phyloP scores from a whole-genome alignment of 2,888 invertebrate genomes.

The Drosophila paranaensis region DNA sequence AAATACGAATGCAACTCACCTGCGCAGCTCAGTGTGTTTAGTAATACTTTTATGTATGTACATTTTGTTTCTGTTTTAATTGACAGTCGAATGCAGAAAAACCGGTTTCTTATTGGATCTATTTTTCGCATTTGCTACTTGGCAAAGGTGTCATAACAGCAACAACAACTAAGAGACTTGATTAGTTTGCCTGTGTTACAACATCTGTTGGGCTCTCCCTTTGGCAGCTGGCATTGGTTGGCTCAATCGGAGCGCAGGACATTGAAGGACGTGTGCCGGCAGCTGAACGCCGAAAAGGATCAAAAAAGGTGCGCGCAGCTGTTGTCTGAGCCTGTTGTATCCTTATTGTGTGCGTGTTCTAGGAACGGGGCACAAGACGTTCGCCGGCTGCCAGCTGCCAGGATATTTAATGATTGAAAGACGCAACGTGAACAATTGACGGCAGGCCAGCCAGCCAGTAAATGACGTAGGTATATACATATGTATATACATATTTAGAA shows the following conservation, averaged over 20 bases:
- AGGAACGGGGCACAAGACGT: conserved; percentile 54
- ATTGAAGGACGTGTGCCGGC: conserved; percentile 69
- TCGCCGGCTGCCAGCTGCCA: conserved; percentile 47
- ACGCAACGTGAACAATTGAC: conserved; percentile 23
- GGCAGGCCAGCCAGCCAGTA: conserved; percentile 20
- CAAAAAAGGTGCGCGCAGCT: conserved; percentile 44
- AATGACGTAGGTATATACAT: background rate
- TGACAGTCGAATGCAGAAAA: conserved; percentile 67
- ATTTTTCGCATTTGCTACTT: conserved; percentile 65
- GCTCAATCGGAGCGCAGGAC: conserved; percentile 35
- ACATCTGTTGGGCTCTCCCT: conserved; percentile 56
- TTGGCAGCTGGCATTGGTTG: conserved; percentile 50
- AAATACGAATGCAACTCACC: conserved; percentile 29
- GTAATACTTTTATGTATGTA: conserved; percentile 36
- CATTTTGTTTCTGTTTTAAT: conserved; percentile 54
- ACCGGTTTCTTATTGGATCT: conserved; percentile 57
- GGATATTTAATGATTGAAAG: conserved; percentile 15
- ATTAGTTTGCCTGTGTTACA: conserved; percentile 60
- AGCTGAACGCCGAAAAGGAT: conserved; percentile 66
- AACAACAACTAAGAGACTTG: conserved; percentile 26
- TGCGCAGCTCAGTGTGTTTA: conserved; percentile 40
- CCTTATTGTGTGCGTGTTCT: conserved; percentile 44
- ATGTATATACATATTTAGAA: background rate
- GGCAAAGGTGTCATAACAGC: conserved; percentile 69
- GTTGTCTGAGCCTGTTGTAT: conserved; percentile 29